Evolutionary conservation across 2,113 vertebrate species (phyloP), one percentile per base, ranked within the genome.

Genomic region (Oriolus oriolus): DNA sequence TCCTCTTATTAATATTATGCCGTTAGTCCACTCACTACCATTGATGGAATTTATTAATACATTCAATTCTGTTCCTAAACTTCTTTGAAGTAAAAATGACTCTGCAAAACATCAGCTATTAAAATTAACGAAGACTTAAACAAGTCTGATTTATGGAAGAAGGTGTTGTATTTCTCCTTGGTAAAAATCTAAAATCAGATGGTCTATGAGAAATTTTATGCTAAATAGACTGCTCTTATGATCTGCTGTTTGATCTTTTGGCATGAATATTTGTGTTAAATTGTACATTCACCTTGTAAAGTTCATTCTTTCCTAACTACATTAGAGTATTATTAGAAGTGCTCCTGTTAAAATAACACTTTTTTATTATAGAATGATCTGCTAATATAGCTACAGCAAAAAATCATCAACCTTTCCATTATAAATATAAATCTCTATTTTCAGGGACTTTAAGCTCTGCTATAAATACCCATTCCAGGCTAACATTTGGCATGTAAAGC

Each of bases 241-340:
- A 91, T 78, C 24, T 49, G 11, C 33, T 68, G 6, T 81, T 93
- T 63, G 44, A 79, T 68, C 61, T 95, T 80, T 89, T 87, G 61
- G 49, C 61, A 31, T 50, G n/a, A 70, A 33, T 52, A 81, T 94
- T 87, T 81, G 35, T 86, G 30, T 85, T 69, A 94, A 90, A 69
- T 83, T 93, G 42, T 83, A 80, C 21, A 63, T 82, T 94, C 79
- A 84, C 85, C 87, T 95, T 66, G 12, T 87, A 86, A 95, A 93
- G 37, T 75, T 92, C 57, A 73, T 95, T 96, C 64, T 94, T 97
- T 93, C 73, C 69, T 87, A 93, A 87, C 49, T 91, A 68, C 31
- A 81, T 95, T 96, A 92, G 50, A 57, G 24, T 75, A 27, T 27
- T 83, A 77, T 90, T 84, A 50, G 76, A 94, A 94, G 41, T 61